phyloP scores from a whole-genome alignment of 1,140 invertebrate genomes.

The Phymastichus coffea region DNA sequence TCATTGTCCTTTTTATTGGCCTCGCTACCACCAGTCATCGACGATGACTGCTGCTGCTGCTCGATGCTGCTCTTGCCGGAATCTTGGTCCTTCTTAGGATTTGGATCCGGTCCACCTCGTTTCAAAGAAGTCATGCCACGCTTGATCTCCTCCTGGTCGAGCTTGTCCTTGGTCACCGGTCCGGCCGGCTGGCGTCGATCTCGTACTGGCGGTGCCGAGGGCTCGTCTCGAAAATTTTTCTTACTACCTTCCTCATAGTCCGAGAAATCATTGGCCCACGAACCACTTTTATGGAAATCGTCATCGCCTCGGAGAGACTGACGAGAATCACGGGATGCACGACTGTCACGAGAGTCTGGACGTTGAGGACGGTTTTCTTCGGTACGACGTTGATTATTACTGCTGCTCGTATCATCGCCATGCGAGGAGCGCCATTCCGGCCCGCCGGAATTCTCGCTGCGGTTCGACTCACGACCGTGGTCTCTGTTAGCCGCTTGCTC shows the following conservation, averaged over 20 bases:
- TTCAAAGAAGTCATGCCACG: slow-evolving; percentile 60
- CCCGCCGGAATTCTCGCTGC: slow-evolving; percentile 25
- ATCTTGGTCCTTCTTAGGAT: slow-evolving; percentile 33
- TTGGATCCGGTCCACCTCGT: slow-evolving; percentile 40
- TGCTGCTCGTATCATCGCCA: slow-evolving; percentile 30
- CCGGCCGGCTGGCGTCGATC: slow-evolving; percentile 58
- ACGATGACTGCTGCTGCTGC: too few relatives aligned
- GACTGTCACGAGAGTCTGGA: slow-evolving; percentile 62
- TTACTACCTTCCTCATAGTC: slow-evolving; percentile 52
- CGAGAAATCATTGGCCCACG: slow-evolving; percentile 56
- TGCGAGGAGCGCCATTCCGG: slow-evolving; percentile 38
- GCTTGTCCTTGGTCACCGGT: slow-evolving; percentile 64
- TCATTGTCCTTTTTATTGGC: slow-evolving; percentile 51
- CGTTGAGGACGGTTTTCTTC: slow-evolving; percentile 58
- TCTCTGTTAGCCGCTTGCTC: slow-evolving; percentile 2
- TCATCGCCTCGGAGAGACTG: slow-evolving; percentile 53
- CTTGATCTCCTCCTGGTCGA: slow-evolving; percentile 63
- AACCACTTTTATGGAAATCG: slow-evolving; percentile 47
- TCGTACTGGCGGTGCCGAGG: slow-evolving; percentile 53
- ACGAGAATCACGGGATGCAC: slow-evolving; percentile 60
- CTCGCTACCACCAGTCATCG: slow-evolving; percentile 1
- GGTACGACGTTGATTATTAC: slow-evolving; percentile 11
- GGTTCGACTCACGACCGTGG: slow-evolving; percentile 4
- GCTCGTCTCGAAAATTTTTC: slow-evolving; percentile 33
- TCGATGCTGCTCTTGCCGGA: slow-evolving; percentile 24